Conservation (phyloP, 1,140 invertebrate genomes). For the Lepidurus arcticus region DNA sequence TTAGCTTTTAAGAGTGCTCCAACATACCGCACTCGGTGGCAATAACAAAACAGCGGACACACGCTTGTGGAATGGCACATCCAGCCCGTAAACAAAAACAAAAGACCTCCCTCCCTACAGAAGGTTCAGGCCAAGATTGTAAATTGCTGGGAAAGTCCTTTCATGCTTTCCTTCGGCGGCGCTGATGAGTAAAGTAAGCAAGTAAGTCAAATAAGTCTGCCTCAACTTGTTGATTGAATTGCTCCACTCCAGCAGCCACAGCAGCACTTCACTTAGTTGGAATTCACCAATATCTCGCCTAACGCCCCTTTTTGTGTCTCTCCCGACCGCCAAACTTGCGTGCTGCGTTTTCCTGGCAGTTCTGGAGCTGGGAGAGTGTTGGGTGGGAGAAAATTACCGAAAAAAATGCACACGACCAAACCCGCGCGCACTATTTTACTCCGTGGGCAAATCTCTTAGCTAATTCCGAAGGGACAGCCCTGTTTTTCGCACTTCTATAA, state of each 20-base stretch:
- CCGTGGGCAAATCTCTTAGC: conserved; percentile 15
- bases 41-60: background rate
- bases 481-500: conserved; percentile 18
- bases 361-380: background rate
- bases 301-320: background rate
- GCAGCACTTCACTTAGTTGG: conserved; percentile 14
- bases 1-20: background rate
- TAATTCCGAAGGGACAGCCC: conserved; percentile 11
- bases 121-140: background rate
- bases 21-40: background rate
- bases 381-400: background rate
- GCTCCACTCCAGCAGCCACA: background rate
- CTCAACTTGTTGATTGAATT: conserved; percentile 19
- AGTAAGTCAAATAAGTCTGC: background rate
- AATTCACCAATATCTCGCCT: background rate
- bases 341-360: background rate
- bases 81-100: background rate
- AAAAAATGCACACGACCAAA: background rate
- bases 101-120: background rate
- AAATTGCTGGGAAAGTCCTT: background rate
- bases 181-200: background rate
- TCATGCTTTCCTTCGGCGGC: background rate
- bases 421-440: background rate
- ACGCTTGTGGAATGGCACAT: background rate
- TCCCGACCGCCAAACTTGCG: background rate